Evolutionary conservation across 1,140 invertebrate genomes (phyloP).

Genomic region (Odontomachus brunneus): DNA sequence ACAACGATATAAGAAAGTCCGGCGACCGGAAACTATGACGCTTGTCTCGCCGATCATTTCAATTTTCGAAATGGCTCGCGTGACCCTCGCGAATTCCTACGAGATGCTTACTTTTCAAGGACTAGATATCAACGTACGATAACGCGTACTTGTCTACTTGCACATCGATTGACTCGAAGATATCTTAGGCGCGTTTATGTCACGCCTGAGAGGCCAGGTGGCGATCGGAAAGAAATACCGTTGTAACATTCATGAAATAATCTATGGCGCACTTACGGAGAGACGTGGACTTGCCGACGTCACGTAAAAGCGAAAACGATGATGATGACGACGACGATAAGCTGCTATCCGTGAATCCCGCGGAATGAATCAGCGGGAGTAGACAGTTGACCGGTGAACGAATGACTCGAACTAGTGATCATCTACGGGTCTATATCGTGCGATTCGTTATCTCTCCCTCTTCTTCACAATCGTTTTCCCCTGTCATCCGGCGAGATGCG

Average conservation of each 20-base stretch:
- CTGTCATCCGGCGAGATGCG: neutral
- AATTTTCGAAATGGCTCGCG: neutral
- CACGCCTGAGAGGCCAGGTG: too few species aligned
- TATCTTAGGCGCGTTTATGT: too few species aligned
- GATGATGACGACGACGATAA: too few species aligned
- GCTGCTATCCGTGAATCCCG: neutral
- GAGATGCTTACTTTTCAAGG: too few species aligned
- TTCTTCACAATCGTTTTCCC: neutral
- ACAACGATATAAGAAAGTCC: neutral
- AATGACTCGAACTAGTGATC: constrained; percentile 8
- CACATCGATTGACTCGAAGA: too few species aligned
- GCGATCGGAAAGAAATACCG: too few species aligned
- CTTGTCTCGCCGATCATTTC: too few species aligned
- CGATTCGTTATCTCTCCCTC: neutral
- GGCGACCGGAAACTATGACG: too few species aligned
- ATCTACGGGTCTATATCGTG: neutral
- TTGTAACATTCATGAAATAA: too few species aligned
- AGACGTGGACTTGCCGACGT: constrained; percentile 2
- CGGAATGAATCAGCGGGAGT: neutral
- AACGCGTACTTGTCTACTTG: too few species aligned
- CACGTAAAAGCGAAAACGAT: neutral
- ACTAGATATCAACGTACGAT: too few species aligned
- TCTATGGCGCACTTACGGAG: neutral
- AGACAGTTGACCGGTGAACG: neutral
- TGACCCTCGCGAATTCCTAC: neutral